These are phyloP conservation scores for Leptodirus hochenwartii DNA, from an alignment of 2,888 invertebrate species.

Conservation along the genomic window DNA sequence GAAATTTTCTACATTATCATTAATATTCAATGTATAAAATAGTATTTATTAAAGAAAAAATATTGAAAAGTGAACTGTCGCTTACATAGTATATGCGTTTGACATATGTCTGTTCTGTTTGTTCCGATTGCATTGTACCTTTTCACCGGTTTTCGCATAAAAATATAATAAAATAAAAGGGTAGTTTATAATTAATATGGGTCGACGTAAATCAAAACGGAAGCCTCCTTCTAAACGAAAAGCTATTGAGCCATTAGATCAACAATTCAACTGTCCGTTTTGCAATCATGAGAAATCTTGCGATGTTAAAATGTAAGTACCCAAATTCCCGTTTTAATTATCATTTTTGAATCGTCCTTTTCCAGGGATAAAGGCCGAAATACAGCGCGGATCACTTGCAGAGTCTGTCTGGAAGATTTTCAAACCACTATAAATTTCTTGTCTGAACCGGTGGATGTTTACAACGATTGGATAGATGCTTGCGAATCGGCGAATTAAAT, in stretches of 20 bases:
- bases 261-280: conserved; percentile 96
- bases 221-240: conserved; percentile 94
- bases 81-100: too few relatives aligned
- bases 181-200: too few relatives aligned
- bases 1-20: too few relatives aligned
- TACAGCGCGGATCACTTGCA: conserved; percentile 85
- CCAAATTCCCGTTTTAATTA: conserved; percentile 9
- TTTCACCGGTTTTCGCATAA: too few relatives aligned
- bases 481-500: conserved; percentile 83
- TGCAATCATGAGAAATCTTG: conserved; percentile 99
- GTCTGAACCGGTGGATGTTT: conserved; percentile 95
- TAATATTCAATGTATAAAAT: too few relatives aligned
- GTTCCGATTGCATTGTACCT: too few relatives aligned
- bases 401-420: conserved; percentile 92
- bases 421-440: conserved; percentile 91
- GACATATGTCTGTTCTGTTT: too few relatives aligned
- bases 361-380: conserved; percentile 87
- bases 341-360: conserved; percentile 6
- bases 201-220: conserved; percentile 88
- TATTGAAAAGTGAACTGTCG: too few relatives aligned
- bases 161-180: too few relatives aligned
- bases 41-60: too few relatives aligned
- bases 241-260: conserved; percentile 82
- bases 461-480: conserved; percentile 99
- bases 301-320: conserved; percentile 94